Evolutionary conservation across 1,140 invertebrate species (phyloP).

Genomic region (Papilio xuthus): DNA sequence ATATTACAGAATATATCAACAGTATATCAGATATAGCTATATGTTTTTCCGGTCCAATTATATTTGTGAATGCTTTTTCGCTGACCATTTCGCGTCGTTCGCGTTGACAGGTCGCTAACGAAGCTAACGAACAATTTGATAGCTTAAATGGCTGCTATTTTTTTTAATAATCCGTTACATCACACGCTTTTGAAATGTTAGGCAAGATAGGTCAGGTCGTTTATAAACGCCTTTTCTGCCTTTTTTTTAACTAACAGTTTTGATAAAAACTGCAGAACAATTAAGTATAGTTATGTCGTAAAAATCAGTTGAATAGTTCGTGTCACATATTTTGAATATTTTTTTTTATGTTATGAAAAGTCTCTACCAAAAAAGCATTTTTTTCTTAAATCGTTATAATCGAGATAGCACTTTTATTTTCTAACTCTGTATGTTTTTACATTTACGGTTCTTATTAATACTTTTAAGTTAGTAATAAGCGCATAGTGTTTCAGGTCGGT

Average conservation of each 20-base stretch:
- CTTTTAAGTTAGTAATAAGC: background rate
- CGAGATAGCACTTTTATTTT: background rate
- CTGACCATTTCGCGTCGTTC: background rate
- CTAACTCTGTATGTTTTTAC: too few relatives aligned
- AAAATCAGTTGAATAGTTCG: background rate
- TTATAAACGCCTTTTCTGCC: background rate
- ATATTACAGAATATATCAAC: too few relatives aligned
- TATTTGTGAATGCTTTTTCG: background rate
- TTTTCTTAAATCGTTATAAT: background rate
- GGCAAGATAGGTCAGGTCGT: background rate
- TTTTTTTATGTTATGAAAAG: background rate
- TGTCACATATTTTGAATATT: background rate
- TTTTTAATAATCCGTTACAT: slow-evolving; percentile 1
- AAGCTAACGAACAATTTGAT: slow-evolving; percentile 8
- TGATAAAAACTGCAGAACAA: background rate
- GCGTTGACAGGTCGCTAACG: background rate
- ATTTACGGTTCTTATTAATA: background rate
- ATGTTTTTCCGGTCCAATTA: background rate
- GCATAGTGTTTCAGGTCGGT: background rate
- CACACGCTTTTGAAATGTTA: background rate
- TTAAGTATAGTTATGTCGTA: background rate
- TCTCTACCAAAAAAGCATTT: background rate
- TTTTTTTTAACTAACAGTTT: background rate
- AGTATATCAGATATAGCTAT: background rate
- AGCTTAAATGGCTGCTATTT: background rate